These are phyloP conservation scores for Patiria pectinifera DNA, from an alignment of 53 echinoderm and acorn worm species.

Conservation along the genomic window DNA sequence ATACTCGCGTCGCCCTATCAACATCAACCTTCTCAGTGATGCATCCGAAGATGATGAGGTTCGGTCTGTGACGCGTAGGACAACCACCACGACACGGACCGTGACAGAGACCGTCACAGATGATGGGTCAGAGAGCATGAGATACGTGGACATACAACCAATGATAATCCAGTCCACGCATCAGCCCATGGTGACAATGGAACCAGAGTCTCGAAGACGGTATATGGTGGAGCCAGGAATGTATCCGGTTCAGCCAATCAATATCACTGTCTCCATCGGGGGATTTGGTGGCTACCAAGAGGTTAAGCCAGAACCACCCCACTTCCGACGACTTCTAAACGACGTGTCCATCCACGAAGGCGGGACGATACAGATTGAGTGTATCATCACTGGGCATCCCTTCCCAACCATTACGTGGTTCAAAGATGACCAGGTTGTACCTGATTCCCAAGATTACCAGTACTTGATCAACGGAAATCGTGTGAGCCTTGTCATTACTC, in stretches of 20 bases:
- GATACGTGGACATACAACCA: constrained; percentile 55
- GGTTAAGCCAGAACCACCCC: constrained; percentile 84
- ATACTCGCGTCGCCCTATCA: constrained; percentile 53
- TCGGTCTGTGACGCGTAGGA: constrained; percentile 73
- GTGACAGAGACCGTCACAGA: constrained; percentile 85
- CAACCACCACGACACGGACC: constrained; percentile 87
- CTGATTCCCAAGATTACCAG: constrained; percentile 93
- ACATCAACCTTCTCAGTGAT: constrained; percentile 61
- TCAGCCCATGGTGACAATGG: constrained; percentile 62
- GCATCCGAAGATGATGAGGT: constrained; percentile 67
- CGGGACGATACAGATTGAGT: constrained; percentile 86
- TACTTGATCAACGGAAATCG: constrained; percentile 91
- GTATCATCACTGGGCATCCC: constrained; percentile 90
- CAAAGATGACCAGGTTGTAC: constrained; percentile 81
- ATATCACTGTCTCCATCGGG: constrained; percentile 87
- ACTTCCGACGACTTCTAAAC: constrained; percentile 80
- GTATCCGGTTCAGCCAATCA: constrained; percentile 81
- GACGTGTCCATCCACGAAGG: constrained; percentile 83
- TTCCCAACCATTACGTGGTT: constrained; percentile 90
- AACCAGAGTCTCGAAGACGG: constrained; percentile 60
- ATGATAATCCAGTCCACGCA: constrained; percentile 54
- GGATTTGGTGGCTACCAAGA: constrained; percentile 77
- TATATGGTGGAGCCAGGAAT: constrained; percentile 57
- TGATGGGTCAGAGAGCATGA: constrained; percentile 61
- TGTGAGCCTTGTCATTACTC: constrained; percentile 87